phyloP scores from a whole-genome alignment of 2,113 vertebrate species.

The Verasper variegatus region DNA sequence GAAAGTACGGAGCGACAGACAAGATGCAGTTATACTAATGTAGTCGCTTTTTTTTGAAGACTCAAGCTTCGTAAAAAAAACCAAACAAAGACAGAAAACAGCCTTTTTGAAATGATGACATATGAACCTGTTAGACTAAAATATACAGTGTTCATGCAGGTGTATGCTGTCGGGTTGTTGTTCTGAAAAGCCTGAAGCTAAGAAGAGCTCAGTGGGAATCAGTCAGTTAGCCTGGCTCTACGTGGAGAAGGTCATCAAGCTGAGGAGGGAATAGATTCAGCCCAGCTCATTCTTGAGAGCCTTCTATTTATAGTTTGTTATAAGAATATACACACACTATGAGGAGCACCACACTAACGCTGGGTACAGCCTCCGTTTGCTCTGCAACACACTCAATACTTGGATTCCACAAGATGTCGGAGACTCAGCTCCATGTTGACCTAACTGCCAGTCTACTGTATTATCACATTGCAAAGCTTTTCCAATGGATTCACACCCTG shows the following conservation, averaged over 20 bases:
- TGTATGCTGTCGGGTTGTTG: neutral
- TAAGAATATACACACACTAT: slow-evolving; percentile 19
- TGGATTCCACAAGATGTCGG: no score
- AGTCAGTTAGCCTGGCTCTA: slow-evolving; percentile 43
- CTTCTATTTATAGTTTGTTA: slow-evolving; percentile 63
- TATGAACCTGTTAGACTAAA: slow-evolving; percentile 2
- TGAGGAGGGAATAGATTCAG: slow-evolving; percentile 56
- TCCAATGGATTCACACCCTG: no score
- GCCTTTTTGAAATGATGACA: slow-evolving; percentile 15
- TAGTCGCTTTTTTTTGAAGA: no score
- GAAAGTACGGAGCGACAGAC: no score
- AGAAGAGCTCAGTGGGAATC: slow-evolving; percentile 56
- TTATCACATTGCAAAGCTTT: no score
- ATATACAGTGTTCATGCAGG: slow-evolving; percentile 11
- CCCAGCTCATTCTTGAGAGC: slow-evolving; percentile 48
- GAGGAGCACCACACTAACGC: neutral
- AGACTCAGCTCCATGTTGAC: no score
- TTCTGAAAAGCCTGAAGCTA: slow-evolving; percentile 35
- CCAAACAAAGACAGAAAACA: neutral
- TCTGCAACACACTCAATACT: no score
- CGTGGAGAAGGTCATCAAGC: slow-evolving; percentile 60
- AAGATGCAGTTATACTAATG: no score
- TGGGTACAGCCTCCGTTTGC: no score
- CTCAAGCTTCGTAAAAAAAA: neutral
- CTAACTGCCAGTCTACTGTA: no score